These are phyloP conservation scores for Scophthalmus maximus DNA, from an alignment of 2,113 vertebrate species.

Conservation along the genomic window DNA sequence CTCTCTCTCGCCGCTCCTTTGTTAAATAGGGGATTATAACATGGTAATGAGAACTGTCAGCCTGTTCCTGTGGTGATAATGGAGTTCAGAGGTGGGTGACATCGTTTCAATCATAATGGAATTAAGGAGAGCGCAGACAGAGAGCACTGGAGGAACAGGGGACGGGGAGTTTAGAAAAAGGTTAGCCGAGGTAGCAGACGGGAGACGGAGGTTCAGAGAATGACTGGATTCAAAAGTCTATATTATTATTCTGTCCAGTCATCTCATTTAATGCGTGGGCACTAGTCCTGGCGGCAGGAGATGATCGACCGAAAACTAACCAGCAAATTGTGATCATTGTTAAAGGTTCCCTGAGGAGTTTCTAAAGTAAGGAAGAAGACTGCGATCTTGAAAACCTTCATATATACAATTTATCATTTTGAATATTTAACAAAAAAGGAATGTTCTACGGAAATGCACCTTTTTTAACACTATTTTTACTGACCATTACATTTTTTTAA, in stretches of 20 bases:
- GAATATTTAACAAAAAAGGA: too few relatives aligned
- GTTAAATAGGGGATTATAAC: constrained; percentile 80
- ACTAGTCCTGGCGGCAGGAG: neutral
- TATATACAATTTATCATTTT: neutral
- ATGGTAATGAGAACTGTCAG: constrained; percentile 81
- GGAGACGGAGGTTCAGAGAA: constrained; percentile 35
- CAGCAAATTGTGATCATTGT: neutral
- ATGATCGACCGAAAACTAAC: neutral
- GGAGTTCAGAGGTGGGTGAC: constrained; percentile 80
- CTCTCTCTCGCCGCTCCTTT: constrained; percentile 50
- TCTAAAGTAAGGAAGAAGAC: neutral
- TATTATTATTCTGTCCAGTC: constrained; percentile 13
- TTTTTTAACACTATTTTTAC: too few relatives aligned
- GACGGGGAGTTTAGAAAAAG: constrained; percentile 50
- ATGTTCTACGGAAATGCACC: neutral
- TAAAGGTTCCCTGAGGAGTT: neutral
- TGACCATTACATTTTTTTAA: too few relatives aligned
- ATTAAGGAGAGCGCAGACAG: constrained; percentile 67
- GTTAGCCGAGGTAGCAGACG: constrained; percentile 47
- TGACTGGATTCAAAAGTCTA: constrained; percentile 18
- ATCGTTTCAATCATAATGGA: constrained; percentile 81
- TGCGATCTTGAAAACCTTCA: neutral
- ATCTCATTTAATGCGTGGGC: constrained; percentile 19
- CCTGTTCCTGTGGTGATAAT: constrained; percentile 79
- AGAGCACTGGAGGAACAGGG: neutral